Evolutionary conservation across 2,797 vertebrate species (phyloP).

Genomic region (Luscinia megarhynchos): DNA sequence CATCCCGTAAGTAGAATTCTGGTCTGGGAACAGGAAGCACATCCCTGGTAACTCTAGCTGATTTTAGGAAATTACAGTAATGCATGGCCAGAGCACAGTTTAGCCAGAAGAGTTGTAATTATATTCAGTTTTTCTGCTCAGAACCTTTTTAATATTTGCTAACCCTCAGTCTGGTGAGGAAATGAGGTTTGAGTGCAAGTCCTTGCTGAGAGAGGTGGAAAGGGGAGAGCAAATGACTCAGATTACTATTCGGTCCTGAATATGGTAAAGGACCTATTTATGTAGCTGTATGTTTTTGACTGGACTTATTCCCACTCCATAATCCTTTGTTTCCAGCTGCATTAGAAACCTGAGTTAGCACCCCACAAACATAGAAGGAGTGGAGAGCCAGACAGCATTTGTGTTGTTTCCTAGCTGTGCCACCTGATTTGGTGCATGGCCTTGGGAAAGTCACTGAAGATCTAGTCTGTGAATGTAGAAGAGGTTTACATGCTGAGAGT

Average conservation of each 20-base stretch:
- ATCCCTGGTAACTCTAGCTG: not conserved
- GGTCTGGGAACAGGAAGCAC: not conserved
- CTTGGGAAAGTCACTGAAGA: not conserved
- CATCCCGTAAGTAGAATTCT: constrained; percentile 84
- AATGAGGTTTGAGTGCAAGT: not conserved
- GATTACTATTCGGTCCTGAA: not conserved
- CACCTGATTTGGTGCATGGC: not conserved
- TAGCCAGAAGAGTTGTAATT: not conserved
- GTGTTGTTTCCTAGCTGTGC: not conserved
- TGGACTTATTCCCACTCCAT: not conserved
- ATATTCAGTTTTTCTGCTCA: not conserved
- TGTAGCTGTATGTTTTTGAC: not conserved
- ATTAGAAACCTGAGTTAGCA: not conserved
- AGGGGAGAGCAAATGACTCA: not conserved
- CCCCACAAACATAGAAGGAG: not conserved
- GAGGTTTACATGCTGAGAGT: not conserved
- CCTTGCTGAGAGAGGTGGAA: not conserved
- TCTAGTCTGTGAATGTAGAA: not conserved
- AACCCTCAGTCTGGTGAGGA: not conserved
- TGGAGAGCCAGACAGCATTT: not conserved
- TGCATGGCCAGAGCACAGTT: not conserved
- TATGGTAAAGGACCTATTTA: not conserved
- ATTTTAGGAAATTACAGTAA: not conserved
- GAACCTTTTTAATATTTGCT: not conserved
- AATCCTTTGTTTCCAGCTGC: not conserved